These are phyloP conservation scores for Hydrotaea cyrtoneurina DNA, from an alignment of 2,888 invertebrate genomes.

Conservation along the genomic window DNA sequence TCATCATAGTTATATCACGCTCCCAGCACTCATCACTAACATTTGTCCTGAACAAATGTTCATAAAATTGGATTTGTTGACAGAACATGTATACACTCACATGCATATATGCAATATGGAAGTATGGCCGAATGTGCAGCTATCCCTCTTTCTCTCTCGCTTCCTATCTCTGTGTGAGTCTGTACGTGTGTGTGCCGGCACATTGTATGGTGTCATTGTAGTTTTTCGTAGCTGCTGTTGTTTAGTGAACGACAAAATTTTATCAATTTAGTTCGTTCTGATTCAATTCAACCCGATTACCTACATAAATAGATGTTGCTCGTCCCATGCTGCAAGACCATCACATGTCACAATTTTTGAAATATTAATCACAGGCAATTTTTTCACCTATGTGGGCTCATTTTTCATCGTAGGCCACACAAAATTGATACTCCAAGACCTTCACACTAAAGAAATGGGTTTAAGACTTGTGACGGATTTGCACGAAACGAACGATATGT, in stretches of 20 bases:
- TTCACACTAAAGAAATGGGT: no score
- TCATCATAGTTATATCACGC: slow-evolving; percentile 62
- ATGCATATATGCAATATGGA: neutral
- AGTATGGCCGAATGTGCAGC: neutral
- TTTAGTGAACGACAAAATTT: slow-evolving; percentile 45
- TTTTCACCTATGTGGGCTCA: no score
- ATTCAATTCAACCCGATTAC: slow-evolving; percentile 32
- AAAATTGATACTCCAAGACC: no score
- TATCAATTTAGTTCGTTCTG: slow-evolving; percentile 50
- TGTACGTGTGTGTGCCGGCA: neutral
- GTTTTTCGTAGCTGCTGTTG: neutral
- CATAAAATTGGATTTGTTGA: slow-evolving; percentile 65
- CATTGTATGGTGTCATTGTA: neutral
- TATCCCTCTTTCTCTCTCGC: neutral
- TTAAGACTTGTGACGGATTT: no score
- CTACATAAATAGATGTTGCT: no score
- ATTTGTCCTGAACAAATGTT: slow-evolving; percentile 63
- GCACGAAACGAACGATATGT: no score
- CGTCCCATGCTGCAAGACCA: no score
- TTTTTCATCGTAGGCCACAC: no score
- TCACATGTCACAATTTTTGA: no score
- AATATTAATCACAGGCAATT: no score
- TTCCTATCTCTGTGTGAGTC: neutral
- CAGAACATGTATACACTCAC: slow-evolving; percentile 21
- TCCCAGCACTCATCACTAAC: slow-evolving; percentile 64